phyloP scores from a whole-genome alignment of 2,113 vertebrate species.

The Sisor rabdophorus region DNA sequence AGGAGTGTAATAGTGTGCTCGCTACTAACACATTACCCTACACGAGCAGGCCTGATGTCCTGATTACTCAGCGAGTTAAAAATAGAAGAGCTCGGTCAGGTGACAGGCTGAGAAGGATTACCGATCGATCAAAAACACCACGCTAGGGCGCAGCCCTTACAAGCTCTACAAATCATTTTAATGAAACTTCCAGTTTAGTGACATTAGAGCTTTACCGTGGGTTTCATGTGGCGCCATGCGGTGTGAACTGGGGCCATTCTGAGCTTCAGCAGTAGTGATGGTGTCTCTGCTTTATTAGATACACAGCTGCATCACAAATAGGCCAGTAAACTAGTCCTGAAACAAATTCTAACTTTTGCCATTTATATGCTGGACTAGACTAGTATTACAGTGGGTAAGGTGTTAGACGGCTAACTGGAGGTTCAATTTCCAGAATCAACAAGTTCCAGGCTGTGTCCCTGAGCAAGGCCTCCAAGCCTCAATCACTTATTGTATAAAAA shows the following conservation, averaged over 20 bases:
- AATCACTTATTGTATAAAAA: too few relatives aligned
- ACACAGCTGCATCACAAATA: neutral
- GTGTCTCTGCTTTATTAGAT: neutral
- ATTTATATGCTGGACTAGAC: neutral
- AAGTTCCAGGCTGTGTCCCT: too few relatives aligned
- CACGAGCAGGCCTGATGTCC: slow-evolving; percentile 19
- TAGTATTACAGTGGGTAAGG: too few relatives aligned
- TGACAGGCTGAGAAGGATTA: neutral
- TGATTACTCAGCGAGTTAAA: slow-evolving; percentile 12
- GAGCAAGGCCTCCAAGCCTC: too few relatives aligned
- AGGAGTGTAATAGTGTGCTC: slow-evolving; percentile 45
- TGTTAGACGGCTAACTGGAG: too few relatives aligned
- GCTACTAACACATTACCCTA: slow-evolving; percentile 24
- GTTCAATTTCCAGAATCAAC: too few relatives aligned
- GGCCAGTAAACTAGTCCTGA: neutral
- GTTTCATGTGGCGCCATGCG: neutral
- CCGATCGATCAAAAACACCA: slow-evolving; percentile 1
- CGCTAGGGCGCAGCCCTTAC: neutral
- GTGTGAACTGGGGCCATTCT: neutral
- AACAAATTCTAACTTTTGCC: neutral
- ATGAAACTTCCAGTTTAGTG: neutral
- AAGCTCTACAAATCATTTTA: neutral
- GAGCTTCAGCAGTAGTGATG: neutral
- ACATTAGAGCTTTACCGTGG: neutral
- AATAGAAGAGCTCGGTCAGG: slow-evolving; percentile 15